A percentile compares a stretch with the other conserved stretches of the same genome.
These are phyloP conservation scores for Sceliomorpha sp. DNA, from an alignment of 2,888 invertebrate species.

Conservation along the genomic window DNA sequence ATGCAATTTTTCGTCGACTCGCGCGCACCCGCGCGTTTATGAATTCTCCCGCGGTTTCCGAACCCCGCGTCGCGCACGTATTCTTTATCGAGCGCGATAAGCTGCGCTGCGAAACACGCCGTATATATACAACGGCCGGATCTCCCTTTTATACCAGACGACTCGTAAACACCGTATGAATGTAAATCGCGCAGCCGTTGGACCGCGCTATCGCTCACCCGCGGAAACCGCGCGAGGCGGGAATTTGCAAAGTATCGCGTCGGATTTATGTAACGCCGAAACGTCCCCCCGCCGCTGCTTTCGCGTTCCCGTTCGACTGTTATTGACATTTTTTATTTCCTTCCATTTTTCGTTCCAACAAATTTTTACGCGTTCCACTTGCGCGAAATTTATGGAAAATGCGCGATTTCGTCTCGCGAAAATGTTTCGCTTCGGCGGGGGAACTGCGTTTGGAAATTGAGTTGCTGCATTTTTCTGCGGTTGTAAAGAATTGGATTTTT, in stretches of 20 bases:
- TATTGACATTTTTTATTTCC: conserved; percentile 27
- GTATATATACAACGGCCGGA: conserved; percentile 41
- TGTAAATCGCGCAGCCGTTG: conserved; percentile 56
- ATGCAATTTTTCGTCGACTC: too few species aligned
- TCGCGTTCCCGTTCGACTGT: conserved; percentile 25
- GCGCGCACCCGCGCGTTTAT: conserved; percentile 8
- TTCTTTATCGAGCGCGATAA: conserved; percentile 41
- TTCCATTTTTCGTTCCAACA: background rate
- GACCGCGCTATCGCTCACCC: conserved; percentile 51
- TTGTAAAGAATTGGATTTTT: too few species aligned
- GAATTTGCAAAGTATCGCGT: conserved; percentile 40
- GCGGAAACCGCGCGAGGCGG: conserved; percentile 33
- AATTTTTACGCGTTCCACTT: background rate
- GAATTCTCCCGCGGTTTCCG: conserved; percentile 21
- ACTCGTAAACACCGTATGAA: conserved; percentile 60
- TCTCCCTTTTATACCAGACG: conserved; percentile 51
- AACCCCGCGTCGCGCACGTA: conserved; percentile 25
- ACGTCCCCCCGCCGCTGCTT: conserved; percentile 20
- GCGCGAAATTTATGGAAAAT: too few species aligned
- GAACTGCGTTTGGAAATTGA: too few species aligned
- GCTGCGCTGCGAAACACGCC: conserved; percentile 26
- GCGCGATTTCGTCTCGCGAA: background rate
- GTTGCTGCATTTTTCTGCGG: too few species aligned
- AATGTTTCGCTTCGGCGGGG: too few species aligned
- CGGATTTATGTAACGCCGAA: conserved; percentile 41